These are phyloP conservation scores for Platycercus adscitus DNA, from an alignment of 2,113 vertebrate species.

Conservation along the genomic window DNA sequence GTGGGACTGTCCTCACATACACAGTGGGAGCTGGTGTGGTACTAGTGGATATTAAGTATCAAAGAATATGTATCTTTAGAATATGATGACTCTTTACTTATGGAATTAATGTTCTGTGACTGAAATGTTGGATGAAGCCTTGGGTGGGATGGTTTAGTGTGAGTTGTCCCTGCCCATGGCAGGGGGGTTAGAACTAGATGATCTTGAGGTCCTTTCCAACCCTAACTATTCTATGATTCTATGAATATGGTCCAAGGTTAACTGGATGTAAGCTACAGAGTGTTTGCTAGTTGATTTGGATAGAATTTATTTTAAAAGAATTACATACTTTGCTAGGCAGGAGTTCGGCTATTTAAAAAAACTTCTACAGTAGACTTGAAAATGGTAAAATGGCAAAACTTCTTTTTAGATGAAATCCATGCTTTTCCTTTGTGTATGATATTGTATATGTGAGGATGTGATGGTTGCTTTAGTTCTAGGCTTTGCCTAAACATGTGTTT, in stretches of 20 bases:
- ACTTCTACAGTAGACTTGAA: background rate
- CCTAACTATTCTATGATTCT: too few species aligned
- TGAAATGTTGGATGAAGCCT: too few species aligned
- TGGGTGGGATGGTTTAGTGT: too few species aligned
- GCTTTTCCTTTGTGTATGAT: background rate
- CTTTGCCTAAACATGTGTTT: rapidly evolving
- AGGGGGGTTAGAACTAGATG: too few species aligned
- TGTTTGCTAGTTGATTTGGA: background rate
- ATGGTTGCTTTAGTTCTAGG: background rate
- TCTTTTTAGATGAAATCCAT: background rate
- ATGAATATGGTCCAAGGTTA: background rate
- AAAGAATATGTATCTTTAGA: background rate
- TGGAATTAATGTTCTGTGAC: background rate
- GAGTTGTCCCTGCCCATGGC: too few species aligned
- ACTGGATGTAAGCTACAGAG: background rate
- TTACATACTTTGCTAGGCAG: background rate
- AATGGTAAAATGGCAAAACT: background rate
- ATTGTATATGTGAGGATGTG: background rate
- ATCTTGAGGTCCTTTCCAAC: too few species aligned
- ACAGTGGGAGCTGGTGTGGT: background rate
- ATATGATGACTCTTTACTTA: background rate
- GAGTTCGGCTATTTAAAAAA: background rate
- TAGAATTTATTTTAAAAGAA: background rate
- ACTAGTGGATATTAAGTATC: background rate
- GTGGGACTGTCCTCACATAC: background rate